Evolutionary conservation across 2,797 vertebrate species (phyloP).

Genomic region (Semaprochilodus insignis): DNA sequence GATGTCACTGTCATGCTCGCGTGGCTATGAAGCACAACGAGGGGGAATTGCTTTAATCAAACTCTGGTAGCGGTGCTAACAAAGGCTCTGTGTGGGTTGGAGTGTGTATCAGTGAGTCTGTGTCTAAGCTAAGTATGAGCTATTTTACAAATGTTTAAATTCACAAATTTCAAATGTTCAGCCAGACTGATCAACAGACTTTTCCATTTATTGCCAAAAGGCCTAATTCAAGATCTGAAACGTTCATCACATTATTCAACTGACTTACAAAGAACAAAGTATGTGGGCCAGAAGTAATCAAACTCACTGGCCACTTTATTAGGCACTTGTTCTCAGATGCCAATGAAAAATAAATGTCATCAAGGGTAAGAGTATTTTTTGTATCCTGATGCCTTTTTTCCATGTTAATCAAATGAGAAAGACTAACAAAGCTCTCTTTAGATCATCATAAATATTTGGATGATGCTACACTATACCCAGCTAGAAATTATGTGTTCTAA

Average conservation of each 20-base stretch:
- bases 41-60: conserved; percentile 35
- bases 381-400: too few relatives aligned
- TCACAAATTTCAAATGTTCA: background rate
- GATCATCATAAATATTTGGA: too few relatives aligned
- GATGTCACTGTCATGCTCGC: conserved; percentile 44
- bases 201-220: background rate
- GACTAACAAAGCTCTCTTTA: too few relatives aligned
- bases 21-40: conserved; percentile 21
- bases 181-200: background rate
- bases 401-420: too few relatives aligned
- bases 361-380: too few relatives aligned
- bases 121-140: background rate
- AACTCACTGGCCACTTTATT: too few relatives aligned
- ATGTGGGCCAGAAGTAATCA: too few relatives aligned
- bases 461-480: too few relatives aligned
- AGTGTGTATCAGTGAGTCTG: background rate
- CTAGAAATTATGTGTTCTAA: too few relatives aligned
- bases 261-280: too few relatives aligned
- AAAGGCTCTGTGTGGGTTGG: background rate
- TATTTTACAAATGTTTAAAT: background rate
- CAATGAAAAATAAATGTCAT: too few relatives aligned
- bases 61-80: background rate
- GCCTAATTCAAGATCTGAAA: background rate
- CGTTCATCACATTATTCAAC: background rate
- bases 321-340: too few relatives aligned